Percentiles rank a stretch among this genome's conserved stretches.
Conservation (phyloP, 2,888 invertebrate genomes). For the Harpalus rufipes region DNA sequence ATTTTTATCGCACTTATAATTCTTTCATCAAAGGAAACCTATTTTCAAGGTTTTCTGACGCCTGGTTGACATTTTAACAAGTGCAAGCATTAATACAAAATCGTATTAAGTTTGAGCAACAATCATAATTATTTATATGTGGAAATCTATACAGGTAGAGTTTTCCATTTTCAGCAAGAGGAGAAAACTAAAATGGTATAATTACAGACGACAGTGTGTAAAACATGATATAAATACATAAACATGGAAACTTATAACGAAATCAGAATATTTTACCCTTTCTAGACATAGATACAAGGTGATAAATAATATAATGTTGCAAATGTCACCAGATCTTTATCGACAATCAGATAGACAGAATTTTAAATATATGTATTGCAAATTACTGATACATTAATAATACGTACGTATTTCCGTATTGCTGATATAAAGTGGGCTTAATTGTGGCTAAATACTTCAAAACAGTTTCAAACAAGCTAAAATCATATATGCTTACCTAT, state of each 20-base stretch:
- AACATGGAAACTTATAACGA: slow-evolving; percentile 13
- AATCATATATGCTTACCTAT: no score
- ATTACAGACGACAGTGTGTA: slow-evolving; percentile 17
- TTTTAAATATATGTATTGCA: no score
- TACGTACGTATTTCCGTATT: no score
- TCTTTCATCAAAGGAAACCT: neutral
- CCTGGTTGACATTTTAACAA: slow-evolving; percentile 13
- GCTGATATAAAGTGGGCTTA: no score
- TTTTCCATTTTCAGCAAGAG: slow-evolving; percentile 27
- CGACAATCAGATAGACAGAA: neutral
- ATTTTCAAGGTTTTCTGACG: slow-evolving; percentile 23
- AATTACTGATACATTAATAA: no score
- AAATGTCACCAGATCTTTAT: neutral
- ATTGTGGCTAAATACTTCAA: no score
- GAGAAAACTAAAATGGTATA: slow-evolving; percentile 27
- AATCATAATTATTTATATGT: slow-evolving; percentile 25
- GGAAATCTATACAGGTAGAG: neutral
- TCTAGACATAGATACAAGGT: slow-evolving; percentile 5
- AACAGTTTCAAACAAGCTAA: no score
- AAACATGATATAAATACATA: slow-evolving; percentile 12
- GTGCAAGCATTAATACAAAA: slow-evolving; percentile 4
- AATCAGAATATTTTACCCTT: slow-evolving; percentile 27
- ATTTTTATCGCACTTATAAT: slow-evolving; percentile 19
- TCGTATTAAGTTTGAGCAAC: slow-evolving; percentile 23
- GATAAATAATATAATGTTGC: neutral